Percentiles rank a stretch among this genome's conserved stretches.
These are phyloP conservation scores for Ostrea edulis DNA, from an alignment of 1,140 invertebrate species.

Conservation along the genomic window DNA sequence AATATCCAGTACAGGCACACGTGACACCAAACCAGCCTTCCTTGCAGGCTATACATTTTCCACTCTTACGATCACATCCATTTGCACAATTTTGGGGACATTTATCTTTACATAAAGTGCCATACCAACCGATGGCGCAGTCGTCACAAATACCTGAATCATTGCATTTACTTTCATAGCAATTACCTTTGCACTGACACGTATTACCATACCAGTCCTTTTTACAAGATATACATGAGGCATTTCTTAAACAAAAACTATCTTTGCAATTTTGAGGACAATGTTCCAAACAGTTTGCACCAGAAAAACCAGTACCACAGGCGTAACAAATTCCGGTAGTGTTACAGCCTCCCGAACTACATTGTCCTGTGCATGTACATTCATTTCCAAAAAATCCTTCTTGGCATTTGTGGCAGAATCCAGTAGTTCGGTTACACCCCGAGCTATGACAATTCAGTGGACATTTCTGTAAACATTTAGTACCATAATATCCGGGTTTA, in stretches of 20 bases:
- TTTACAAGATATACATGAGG: not conserved
- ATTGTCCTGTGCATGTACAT: conserved; percentile 36
- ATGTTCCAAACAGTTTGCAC: conserved; percentile 12
- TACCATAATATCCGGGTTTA: conserved; percentile 33
- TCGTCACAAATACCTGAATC: conserved; percentile 9
- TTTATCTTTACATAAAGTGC: not conserved
- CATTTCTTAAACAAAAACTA: not conserved
- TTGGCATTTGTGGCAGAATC: conserved; percentile 26
- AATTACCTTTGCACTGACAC: conserved; percentile 45
- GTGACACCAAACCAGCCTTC: conserved; percentile 38
- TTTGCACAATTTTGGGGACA: conserved; percentile 47
- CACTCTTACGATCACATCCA: conserved; percentile 8
- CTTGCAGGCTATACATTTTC: conserved; percentile 29
- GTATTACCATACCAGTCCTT: conserved; percentile 33
- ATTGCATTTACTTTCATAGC: conserved; percentile 33
- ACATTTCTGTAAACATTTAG: conserved; percentile 41
- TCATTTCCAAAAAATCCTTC: conserved; percentile 38
- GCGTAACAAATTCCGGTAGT: conserved; percentile 36
- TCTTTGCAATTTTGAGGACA: conserved; percentile 41
- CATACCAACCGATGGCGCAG: conserved; percentile 39
- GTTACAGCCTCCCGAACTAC: conserved; percentile 30
- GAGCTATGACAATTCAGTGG: conserved; percentile 37
- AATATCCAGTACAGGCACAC: conserved; percentile 43
- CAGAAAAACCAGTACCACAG: not conserved
- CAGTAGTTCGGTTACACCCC: conserved; percentile 15